These are phyloP conservation scores for Seira ritae DNA, from an alignment of 2,888 invertebrate genomes.

Conservation along the genomic window DNA sequence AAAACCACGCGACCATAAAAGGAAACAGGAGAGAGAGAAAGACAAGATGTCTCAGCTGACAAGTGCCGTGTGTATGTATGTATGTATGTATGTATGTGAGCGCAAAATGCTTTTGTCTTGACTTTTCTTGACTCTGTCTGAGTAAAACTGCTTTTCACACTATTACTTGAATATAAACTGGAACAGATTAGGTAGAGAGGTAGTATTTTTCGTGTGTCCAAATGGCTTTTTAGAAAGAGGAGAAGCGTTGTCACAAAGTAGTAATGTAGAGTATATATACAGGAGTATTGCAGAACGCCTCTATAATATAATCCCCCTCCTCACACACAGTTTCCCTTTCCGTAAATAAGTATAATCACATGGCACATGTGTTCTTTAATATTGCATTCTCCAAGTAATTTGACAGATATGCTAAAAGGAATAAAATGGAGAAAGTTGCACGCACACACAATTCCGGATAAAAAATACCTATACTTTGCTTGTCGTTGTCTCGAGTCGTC, in stretches of 20 bases:
- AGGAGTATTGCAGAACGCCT: not conserved
- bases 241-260: not conserved
- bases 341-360: constrained; percentile 11
- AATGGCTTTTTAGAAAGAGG: too few species aligned
- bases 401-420: constrained; percentile 7
- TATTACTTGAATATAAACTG: not conserved
- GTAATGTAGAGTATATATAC: not conserved
- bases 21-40: constrained; percentile 15
- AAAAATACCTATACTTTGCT: constrained; percentile 15
- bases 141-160: not conserved
- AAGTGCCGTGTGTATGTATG: constrained; percentile 21
- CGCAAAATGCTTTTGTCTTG: constrained; percentile 3
- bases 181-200: not conserved
- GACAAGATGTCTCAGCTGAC: constrained; percentile 49
- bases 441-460: constrained; percentile 22
- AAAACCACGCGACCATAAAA: constrained; percentile 48
- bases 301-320: too few species aligned
- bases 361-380: constrained; percentile 11
- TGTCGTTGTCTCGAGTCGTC: not conserved
- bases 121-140: constrained; percentile 24
- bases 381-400: constrained; percentile 4
- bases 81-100: too few species aligned
- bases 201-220: too few species aligned
- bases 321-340: not conserved
- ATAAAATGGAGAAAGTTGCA: constrained; percentile 26